These are phyloP conservation scores for Lycocorax pyrrhopterus DNA, from an alignment of 2,113 vertebrate species.

Conservation along the genomic window DNA sequence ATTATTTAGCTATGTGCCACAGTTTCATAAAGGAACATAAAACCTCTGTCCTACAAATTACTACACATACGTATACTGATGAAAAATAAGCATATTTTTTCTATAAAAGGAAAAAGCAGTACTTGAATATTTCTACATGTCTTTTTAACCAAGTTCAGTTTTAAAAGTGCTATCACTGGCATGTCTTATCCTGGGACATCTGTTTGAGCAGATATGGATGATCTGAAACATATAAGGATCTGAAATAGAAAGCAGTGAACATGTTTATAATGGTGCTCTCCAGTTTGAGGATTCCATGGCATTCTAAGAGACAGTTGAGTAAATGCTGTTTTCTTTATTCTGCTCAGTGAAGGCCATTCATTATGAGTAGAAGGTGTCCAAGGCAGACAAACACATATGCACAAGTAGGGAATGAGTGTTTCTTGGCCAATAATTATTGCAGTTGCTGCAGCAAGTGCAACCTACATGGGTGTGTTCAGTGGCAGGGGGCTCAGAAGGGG, in stretches of 20 bases:
- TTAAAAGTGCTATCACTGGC: background rate
- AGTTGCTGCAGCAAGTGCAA: background rate
- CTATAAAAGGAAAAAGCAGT: background rate
- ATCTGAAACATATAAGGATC: background rate
- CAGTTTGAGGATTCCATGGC: background rate
- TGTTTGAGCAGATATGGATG: background rate
- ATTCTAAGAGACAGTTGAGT: background rate
- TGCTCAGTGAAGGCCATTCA: background rate
- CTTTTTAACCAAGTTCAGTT: background rate
- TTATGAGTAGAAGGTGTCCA: background rate
- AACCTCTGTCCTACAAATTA: background rate
- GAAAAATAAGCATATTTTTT: background rate
- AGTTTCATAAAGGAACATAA: background rate
- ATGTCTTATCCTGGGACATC: background rate
- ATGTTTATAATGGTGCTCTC: background rate
- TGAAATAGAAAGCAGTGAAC: background rate
- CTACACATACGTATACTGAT: background rate
- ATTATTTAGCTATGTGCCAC: background rate
- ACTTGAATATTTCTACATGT: background rate
- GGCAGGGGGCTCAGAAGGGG: background rate
- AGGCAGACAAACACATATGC: background rate
- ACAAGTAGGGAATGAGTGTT: background rate
- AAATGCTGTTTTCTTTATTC: background rate
- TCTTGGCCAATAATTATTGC: background rate
- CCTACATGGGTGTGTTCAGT: accelerated